phyloP scores from a whole-genome alignment of 2,888 invertebrate genomes.

The Tetropium fuscum region DNA sequence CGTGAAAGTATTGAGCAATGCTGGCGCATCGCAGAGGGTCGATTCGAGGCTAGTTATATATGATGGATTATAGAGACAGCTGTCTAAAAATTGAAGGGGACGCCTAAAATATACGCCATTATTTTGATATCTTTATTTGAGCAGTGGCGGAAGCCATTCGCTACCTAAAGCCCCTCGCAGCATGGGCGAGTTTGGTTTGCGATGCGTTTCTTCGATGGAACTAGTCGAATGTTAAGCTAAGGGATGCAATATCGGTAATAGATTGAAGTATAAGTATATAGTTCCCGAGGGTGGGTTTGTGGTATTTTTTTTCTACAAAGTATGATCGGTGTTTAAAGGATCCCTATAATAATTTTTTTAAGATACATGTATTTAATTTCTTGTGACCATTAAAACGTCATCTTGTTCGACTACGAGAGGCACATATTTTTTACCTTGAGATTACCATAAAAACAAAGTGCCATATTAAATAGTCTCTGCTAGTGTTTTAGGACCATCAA shows the following conservation, averaged over 20 bases:
- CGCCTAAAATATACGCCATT: conserved; percentile 46
- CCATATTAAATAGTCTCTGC: not conserved
- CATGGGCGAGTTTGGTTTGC: not conserved
- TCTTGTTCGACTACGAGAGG: not conserved
- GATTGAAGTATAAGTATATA: not conserved
- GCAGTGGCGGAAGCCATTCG: conserved; percentile 14
- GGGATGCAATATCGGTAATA: not conserved
- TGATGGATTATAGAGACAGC: conserved; percentile 51
- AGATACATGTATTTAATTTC: too few relatives aligned
- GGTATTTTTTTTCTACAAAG: too few relatives aligned
- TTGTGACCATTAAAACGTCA: not conserved
- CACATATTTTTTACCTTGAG: not conserved
- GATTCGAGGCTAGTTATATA: conserved; percentile 32
- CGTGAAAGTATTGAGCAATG: too few relatives aligned
- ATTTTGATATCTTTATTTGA: conserved; percentile 50
- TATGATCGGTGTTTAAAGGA: too few relatives aligned
- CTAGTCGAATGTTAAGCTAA: not conserved
- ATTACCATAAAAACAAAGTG: conserved; percentile 20
- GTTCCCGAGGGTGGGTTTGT: not conserved
- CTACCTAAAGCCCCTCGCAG: not conserved
- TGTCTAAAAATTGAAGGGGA: conserved; percentile 47
- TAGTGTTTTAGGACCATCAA: conserved; percentile 1
- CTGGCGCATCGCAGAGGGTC: too few relatives aligned
- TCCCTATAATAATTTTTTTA: too few relatives aligned
- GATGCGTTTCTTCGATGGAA: not conserved